Percentiles rank a stretch among this genome's conserved stretches.
phyloP scores from a whole-genome alignment of 2,888 invertebrate species.

The Cerastoderma edule region DNA sequence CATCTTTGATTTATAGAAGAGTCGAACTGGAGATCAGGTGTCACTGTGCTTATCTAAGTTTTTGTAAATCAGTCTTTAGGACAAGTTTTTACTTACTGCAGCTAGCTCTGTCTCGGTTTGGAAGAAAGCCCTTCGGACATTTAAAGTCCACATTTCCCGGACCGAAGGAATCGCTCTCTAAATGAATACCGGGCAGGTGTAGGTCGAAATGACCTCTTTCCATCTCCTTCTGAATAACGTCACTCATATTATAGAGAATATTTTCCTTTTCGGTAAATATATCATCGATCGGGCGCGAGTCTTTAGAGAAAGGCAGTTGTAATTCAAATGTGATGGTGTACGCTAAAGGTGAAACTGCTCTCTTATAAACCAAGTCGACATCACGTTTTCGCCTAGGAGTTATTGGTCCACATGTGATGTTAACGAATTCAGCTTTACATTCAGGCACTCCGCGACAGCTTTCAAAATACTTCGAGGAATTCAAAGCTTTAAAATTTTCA shows the following conservation, averaged over 20 bases:
- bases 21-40: too few species aligned
- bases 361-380: too few species aligned
- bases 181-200: not conserved
- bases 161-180: not conserved
- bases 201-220: not conserved
- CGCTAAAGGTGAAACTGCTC: too few species aligned
- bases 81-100: not conserved
- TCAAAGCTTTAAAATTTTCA: slow-evolving; percentile 49
- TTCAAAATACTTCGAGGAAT: slow-evolving; percentile 32
- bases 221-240: not conserved
- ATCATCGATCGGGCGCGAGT: not conserved
- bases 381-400: slow-evolving; percentile 33
- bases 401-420: slow-evolving; percentile 49
- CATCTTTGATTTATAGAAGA: not conserved
- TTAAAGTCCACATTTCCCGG: not conserved
- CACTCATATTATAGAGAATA: not conserved
- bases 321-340: not conserved
- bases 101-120: not conserved
- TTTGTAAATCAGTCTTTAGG: too few species aligned
- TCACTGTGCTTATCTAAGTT: too few species aligned
- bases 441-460: slow-evolving; percentile 41
- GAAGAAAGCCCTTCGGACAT: not conserved
- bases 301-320: not conserved
- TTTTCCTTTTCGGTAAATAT: not conserved
- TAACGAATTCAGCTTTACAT: slow-evolving; percentile 48